phyloP scores from a whole-genome alignment of 2,113 vertebrate species.

The Phycodurus eques region DNA sequence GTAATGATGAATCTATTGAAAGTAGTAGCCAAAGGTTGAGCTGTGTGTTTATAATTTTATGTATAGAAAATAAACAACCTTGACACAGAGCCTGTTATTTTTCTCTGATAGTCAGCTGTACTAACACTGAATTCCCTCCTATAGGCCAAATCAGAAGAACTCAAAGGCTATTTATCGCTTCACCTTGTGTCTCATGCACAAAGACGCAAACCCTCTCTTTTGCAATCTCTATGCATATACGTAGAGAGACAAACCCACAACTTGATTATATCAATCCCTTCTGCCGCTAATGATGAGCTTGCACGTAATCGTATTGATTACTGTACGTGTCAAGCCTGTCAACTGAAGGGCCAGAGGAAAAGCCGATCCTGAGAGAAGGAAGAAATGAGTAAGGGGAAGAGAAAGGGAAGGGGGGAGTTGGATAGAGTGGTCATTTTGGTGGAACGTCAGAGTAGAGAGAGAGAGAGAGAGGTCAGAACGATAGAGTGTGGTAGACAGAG shows the following conservation, averaged over 20 bases:
- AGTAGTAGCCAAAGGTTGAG: no score
- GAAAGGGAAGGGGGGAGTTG: slow-evolving; percentile 3
- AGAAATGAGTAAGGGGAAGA: neutral
- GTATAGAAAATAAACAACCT: no score
- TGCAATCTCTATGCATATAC: neutral
- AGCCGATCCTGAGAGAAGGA: slow-evolving; percentile 14
- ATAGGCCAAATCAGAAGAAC: no score
- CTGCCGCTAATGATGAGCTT: slow-evolving; percentile 71
- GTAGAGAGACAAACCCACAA: neutral
- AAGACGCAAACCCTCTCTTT: neutral
- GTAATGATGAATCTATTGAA: no score
- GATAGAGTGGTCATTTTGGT: slow-evolving; percentile 7
- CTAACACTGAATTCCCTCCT: no score
- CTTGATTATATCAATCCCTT: slow-evolving; percentile 62
- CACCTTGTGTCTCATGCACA: no score
- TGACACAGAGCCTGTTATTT: no score
- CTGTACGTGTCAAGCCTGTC: slow-evolving; percentile 74
- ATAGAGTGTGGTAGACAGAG: slow-evolving; percentile 18
- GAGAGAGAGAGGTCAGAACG: slow-evolving; percentile 49
- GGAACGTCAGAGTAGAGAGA: slow-evolving; percentile 49
- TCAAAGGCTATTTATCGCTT: no score
- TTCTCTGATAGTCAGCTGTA: no score
- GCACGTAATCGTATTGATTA: slow-evolving; percentile 83
- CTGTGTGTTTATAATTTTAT: no score
- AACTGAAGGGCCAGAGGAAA: slow-evolving; percentile 65